Conservation (phyloP, 2,113 vertebrate genomes). For the Gnathonemus longibarbis region DNA sequence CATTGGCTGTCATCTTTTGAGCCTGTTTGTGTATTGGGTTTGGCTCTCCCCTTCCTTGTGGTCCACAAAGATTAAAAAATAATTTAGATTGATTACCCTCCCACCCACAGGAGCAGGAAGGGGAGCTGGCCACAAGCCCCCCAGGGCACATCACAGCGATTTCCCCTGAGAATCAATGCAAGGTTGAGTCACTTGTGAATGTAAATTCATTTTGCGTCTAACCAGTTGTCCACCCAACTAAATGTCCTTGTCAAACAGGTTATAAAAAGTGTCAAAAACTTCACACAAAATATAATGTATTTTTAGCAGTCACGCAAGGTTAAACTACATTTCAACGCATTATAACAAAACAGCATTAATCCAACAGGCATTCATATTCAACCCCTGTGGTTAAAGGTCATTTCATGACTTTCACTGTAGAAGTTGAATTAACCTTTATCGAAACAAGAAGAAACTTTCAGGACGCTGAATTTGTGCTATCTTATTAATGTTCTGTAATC, state of each 20-base stretch:
- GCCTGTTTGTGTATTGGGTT: not conserved
- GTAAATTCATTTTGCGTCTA: not conserved
- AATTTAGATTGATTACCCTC: not conserved
- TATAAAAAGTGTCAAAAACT: not conserved
- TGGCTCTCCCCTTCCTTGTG: not conserved
- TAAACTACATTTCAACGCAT: not conserved
- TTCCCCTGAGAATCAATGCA: not conserved
- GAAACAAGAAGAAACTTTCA: not conserved
- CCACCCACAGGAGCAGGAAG: not conserved
- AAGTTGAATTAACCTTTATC: not conserved
- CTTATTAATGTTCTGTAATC: not conserved
- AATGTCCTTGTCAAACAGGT: not conserved
- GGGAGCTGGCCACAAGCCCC: not conserved
- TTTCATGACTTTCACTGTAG: not conserved
- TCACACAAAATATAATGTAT: not conserved
- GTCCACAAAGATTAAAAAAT: not conserved
- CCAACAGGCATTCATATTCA: not conserved
- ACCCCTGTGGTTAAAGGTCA: not conserved
- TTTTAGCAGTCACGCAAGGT: not conserved
- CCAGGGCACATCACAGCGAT: not conserved
- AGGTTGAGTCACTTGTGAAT: not conserved
- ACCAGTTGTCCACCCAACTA: not conserved
- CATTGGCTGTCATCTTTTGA: not conserved
- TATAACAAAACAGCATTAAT: conserved; percentile 3
- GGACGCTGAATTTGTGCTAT: not conserved